phyloP scores from a whole-genome alignment of 1,140 invertebrate genomes.

The Anagrus nilaparvatae region DNA sequence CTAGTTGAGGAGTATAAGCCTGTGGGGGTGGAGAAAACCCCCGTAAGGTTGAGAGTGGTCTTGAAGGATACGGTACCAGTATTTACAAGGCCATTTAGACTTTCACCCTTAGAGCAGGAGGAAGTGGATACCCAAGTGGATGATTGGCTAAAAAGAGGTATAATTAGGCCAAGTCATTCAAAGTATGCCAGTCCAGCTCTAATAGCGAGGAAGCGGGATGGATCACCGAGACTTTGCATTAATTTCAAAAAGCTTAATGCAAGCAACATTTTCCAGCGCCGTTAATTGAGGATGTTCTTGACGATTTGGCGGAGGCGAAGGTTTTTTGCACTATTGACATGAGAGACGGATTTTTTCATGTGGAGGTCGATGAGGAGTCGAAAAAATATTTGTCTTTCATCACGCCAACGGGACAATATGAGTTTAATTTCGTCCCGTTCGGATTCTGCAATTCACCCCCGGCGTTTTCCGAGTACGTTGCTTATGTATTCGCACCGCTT shows the following conservation, averaged over 20 bases:
- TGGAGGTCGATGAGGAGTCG: conserved; percentile 21
- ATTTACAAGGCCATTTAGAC: conserved; percentile 8
- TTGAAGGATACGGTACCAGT: conserved; percentile 11
- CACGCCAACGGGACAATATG: conserved; percentile 17
- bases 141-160: conserved; percentile 2
- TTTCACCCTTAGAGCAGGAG: conserved; percentile 6
- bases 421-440: conserved; percentile 26
- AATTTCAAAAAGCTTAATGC: conserved; percentile 13
- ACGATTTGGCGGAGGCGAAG: conserved; percentile 11
- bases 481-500: conserved; percentile 3
- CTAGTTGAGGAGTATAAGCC: conserved; percentile 7
- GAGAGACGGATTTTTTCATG: conserved; percentile 30
- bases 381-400: conserved; percentile 26
- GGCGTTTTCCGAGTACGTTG: conserved; percentile 11
- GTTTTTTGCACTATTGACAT: conserved; percentile 29
- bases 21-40: background rate
- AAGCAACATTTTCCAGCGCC: conserved; percentile 8
- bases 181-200: conserved; percentile 16
- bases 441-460: conserved; percentile 21
- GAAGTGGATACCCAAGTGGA: conserved; percentile 5
- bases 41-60: conserved; percentile 7
- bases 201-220: conserved; percentile 14
- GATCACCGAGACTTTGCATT: conserved; percentile 9
- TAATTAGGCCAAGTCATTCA: conserved; percentile 3
- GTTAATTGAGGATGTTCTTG: conserved; percentile 15